phyloP scores from a whole-genome alignment of 1,140 invertebrate species.

The Kradibia gibbosae region DNA sequence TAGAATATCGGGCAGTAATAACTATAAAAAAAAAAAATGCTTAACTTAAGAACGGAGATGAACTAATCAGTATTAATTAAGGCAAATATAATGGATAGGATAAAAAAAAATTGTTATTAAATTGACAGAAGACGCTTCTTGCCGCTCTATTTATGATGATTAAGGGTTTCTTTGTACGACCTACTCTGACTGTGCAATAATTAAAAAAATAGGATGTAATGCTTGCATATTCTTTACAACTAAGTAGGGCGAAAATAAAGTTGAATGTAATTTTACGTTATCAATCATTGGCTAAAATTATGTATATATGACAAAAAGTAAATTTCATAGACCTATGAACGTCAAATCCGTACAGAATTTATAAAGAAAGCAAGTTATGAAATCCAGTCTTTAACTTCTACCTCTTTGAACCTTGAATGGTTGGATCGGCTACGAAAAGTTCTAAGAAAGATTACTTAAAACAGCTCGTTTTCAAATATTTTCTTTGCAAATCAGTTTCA shows the following conservation, averaged over 20 bases:
- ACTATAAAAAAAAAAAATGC: no score
- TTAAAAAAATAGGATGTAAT: no score
- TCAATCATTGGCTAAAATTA: not conserved
- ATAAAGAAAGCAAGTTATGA: not conserved
- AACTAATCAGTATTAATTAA: no score
- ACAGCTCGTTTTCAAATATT: slow-evolving; percentile 4
- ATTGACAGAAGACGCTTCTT: no score
- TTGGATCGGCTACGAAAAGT: not conserved
- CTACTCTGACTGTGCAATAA: no score
- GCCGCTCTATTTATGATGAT: no score
- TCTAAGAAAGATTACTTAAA: slow-evolving; percentile 6
- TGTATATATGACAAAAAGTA: not conserved
- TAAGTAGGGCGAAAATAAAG: not conserved
- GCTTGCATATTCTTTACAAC: not conserved
- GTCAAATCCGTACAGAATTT: not conserved
- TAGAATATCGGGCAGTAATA: no score
- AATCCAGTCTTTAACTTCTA: slow-evolving; percentile 1
- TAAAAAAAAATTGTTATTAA: no score
- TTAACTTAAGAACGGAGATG: no score
- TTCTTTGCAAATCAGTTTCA: slow-evolving; percentile 12
- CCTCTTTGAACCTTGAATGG: not conserved
- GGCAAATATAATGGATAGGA: no score
- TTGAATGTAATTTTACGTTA: not conserved
- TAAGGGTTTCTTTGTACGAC: no score
- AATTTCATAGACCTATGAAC: not conserved